phyloP scores from a whole-genome alignment of 2,797 vertebrate genomes.

The Enteromius afrohamiltoni region DNA sequence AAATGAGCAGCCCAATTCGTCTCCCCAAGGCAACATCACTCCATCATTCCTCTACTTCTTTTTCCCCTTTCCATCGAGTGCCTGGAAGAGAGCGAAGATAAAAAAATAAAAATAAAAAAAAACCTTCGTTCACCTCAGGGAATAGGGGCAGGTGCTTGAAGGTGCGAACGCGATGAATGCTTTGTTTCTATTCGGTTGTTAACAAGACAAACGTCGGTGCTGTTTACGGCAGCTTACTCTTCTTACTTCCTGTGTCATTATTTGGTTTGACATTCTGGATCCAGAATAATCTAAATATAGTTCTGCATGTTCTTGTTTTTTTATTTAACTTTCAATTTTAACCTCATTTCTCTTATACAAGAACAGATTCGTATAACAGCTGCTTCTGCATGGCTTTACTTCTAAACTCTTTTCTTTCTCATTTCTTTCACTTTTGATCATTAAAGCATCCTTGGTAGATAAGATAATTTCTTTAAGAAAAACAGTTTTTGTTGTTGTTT shows the following conservation, averaged over 20 bases:
- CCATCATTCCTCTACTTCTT: constrained; percentile 67
- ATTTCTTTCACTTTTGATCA: background rate
- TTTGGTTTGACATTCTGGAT: constrained; percentile 1
- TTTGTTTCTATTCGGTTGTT: constrained; percentile 27
- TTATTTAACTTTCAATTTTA: background rate
- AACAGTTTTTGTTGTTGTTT: background rate
- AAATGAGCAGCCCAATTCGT: constrained; percentile 76
- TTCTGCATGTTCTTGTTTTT: background rate
- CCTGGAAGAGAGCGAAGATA: constrained; percentile 52
- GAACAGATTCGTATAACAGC: background rate
- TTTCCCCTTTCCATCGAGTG: constrained; percentile 37
- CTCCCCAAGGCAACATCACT: constrained; percentile 76
- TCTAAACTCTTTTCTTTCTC: too few relatives aligned
- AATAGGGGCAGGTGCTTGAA: constrained; percentile 67
- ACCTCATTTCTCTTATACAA: background rate
- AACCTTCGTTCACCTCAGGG: constrained; percentile 46
- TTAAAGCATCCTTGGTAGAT: background rate
- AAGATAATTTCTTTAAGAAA: background rate
- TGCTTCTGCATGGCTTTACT: too few relatives aligned
- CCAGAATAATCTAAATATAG: constrained; percentile 14
- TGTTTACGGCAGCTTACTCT: constrained; percentile 3
- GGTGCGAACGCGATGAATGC: constrained; percentile 55
- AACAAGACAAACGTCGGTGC: constrained; percentile 55
- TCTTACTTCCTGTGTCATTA: constrained; percentile 20
- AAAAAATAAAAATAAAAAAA: constrained; percentile 56